phyloP scores from a whole-genome alignment of 2,113 vertebrate species.

The Orycteropus afer region DNA sequence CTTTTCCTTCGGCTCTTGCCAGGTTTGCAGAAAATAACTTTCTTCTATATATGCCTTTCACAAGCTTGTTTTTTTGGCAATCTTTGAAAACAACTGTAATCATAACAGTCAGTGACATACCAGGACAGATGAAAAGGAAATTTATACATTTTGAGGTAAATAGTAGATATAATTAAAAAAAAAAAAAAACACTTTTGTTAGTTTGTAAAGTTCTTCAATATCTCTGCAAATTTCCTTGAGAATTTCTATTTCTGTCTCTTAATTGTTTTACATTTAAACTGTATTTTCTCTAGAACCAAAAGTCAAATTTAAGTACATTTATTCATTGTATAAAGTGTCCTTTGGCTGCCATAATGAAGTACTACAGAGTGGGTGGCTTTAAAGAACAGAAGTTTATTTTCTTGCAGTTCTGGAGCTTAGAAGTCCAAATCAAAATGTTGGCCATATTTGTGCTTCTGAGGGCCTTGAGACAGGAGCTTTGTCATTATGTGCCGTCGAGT shows the following conservation, averaged over 20 bases:
- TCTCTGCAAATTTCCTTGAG: background rate
- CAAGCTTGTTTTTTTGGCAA: slow-evolving; percentile 3
- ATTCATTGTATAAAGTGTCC: background rate
- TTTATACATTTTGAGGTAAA: slow-evolving; percentile 36
- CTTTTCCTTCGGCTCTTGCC: background rate
- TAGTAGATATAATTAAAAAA: background rate
- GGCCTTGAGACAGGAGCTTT: background rate
- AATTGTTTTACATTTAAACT: background rate
- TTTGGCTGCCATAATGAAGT: background rate
- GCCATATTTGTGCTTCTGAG: background rate
- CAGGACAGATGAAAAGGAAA: slow-evolving; percentile 24
- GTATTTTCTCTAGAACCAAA: slow-evolving; percentile 30
- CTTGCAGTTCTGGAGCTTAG: background rate
- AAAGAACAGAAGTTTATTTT: background rate
- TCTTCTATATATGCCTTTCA: background rate
- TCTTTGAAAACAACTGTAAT: background rate
- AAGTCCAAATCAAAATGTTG: background rate
- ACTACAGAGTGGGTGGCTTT: background rate
- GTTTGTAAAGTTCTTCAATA: slow-evolving; percentile 54
- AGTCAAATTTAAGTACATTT: slow-evolving; percentile 23
- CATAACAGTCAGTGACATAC: background rate
- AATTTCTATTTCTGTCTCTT: background rate
- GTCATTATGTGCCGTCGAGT: too few species aligned
- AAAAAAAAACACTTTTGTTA: background rate
- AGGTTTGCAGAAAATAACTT: background rate